phyloP scores from a whole-genome alignment of 2,797 vertebrate species.

The Parambassis ranga region DNA sequence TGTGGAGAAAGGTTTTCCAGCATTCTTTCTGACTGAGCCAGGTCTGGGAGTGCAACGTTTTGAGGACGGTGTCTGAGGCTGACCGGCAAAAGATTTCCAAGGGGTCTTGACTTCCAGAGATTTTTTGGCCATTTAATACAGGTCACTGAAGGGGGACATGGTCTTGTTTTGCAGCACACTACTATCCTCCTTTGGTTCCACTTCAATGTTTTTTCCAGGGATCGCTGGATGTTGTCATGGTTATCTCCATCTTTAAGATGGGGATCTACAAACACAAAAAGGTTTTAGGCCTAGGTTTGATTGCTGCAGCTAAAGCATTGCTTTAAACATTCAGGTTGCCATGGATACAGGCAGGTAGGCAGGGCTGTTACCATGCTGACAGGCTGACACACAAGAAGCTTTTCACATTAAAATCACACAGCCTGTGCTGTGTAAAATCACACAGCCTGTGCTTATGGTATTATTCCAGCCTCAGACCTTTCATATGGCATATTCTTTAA shows the following conservation, averaged over 20 bases:
- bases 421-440: no score
- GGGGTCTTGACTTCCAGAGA: slow-evolving; percentile 80
- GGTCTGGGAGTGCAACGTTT: slow-evolving; percentile 57
- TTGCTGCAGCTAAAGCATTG: no score
- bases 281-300: background rate
- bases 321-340: no score
- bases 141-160: slow-evolving; percentile 85
- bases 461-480: no score
- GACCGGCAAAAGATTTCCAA: slow-evolving; percentile 54
- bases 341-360: no score
- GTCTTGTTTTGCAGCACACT: slow-evolving; percentile 43
- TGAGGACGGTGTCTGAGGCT: slow-evolving; percentile 67
- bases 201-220: slow-evolving; percentile 59
- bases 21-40: slow-evolving; percentile 14
- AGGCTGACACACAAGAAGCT: no score
- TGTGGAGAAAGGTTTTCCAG: background rate
- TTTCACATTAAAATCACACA: no score
- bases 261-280: slow-evolving; percentile 38
- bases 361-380: no score
- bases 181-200: slow-evolving; percentile 49
- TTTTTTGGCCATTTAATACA: slow-evolving; percentile 87
- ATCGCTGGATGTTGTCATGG: slow-evolving; percentile 65
- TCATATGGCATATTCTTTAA: no score
- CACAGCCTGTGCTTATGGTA: no score
- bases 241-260: slow-evolving; percentile 80